A percentile compares a stretch with the other conserved stretches of the same genome.
Evolutionary conservation across 2,797 vertebrate species (phyloP).

Genomic region (Cheirogaleus major): DNA sequence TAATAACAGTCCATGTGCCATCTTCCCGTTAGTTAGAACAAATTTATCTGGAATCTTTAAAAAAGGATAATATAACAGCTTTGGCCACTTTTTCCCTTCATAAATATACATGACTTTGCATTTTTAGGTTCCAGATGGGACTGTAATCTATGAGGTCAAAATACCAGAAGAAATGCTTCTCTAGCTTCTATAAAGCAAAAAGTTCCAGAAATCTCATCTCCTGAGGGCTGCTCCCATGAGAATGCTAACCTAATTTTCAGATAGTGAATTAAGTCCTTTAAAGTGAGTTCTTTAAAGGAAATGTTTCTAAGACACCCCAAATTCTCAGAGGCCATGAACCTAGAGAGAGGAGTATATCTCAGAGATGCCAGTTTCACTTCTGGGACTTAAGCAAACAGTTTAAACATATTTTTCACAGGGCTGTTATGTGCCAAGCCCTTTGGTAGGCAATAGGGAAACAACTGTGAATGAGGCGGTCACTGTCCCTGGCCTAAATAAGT

Average conservation of each 20-base stretch:
- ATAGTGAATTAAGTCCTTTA: conserved; percentile 27
- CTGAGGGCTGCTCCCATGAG: conserved; percentile 7
- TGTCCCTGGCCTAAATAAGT: not conserved
- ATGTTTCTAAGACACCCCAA: not conserved
- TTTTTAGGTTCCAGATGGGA: conserved; percentile 28
- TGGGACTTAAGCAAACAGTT: not conserved
- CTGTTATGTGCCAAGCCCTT: not conserved
- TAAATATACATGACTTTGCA: conserved; percentile 47
- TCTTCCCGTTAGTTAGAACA: conserved; percentile 47
- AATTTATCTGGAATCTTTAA: conserved; percentile 42
- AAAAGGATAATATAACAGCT: conserved; percentile 2
- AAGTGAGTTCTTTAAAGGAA: not conserved
- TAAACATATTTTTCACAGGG: not conserved
- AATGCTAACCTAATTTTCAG: conserved; percentile 36
- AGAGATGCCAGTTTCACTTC: not conserved
- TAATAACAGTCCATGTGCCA: not conserved
- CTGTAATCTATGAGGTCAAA: conserved; percentile 48
- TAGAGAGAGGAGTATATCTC: not conserved
- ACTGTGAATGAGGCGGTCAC: not conserved
- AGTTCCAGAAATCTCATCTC: conserved; percentile 43
- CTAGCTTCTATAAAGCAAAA: conserved; percentile 49
- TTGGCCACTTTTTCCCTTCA: conserved; percentile 37
- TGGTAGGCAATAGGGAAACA: not conserved
- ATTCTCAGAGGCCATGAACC: not conserved
- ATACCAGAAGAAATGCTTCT: conserved; percentile 55